A percentile compares a stretch with the other conserved stretches of the same genome.
These are phyloP conservation scores for Pogonomyrmex californicus DNA, from an alignment of 1,140 invertebrate genomes.

Conservation along the genomic window DNA sequence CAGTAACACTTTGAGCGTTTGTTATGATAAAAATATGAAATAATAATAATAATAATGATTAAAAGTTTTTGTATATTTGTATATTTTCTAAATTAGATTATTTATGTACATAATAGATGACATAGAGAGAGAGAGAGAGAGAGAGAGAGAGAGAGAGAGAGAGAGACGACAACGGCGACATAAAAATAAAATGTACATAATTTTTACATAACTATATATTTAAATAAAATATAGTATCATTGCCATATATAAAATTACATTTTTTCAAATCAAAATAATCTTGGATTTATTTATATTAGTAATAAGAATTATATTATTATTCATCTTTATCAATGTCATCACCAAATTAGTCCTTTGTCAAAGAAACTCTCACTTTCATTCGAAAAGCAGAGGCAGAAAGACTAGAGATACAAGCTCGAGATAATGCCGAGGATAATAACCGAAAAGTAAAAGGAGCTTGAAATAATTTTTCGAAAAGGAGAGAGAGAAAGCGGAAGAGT, in stretches of 20 bases:
- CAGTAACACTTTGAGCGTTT: neutral
- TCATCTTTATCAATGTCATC: slow-evolving; percentile 49
- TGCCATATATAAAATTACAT: neutral
- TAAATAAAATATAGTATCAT: neutral
- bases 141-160: too few relatives aligned
- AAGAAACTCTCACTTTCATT: slow-evolving; percentile 4
- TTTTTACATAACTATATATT: neutral
- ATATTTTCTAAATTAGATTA: too few relatives aligned
- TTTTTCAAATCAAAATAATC: neutral
- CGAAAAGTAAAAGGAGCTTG: neutral
- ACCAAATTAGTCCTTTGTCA: slow-evolving; percentile 55
- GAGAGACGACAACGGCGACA: too few relatives aligned
- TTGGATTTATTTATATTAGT: neutral
- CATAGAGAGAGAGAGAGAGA: too few relatives aligned
- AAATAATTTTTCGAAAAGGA: slow-evolving; percentile 72
- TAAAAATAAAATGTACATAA: neutral
- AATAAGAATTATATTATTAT: slow-evolving; percentile 39
- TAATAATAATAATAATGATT: too few relatives aligned
- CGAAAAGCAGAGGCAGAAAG: neutral
- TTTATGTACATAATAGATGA: too few relatives aligned
- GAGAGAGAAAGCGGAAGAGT: slow-evolving; percentile 7
- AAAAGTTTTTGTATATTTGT: too few relatives aligned
- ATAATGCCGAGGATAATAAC: neutral
- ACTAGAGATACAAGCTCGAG: neutral
- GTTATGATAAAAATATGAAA: neutral